phyloP scores from a whole-genome alignment of 2,113 vertebrate genomes.

The Cathartes aura region DNA sequence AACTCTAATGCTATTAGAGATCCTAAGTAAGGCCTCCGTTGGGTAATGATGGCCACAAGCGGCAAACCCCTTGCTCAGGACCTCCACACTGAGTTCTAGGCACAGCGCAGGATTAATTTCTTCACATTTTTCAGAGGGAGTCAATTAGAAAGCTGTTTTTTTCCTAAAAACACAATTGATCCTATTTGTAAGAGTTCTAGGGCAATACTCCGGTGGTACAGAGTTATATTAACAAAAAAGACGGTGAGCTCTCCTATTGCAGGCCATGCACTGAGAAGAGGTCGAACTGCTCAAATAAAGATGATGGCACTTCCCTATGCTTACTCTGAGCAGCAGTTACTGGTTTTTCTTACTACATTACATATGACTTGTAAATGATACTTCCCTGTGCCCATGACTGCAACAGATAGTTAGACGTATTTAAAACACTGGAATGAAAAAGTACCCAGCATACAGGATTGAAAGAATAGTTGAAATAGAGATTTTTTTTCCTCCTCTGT shows the following conservation, averaged over 20 bases:
- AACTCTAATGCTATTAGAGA: background rate
- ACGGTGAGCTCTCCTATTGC: background rate
- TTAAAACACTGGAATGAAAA: background rate
- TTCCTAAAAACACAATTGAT: background rate
- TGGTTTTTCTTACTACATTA: background rate
- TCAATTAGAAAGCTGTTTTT: background rate
- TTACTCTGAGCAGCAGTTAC: background rate
- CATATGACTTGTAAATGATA: background rate
- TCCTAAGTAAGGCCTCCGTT: rapidly evolving
- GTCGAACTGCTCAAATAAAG: background rate
- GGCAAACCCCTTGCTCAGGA: background rate
- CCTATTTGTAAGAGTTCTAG: background rate
- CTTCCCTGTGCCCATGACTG: background rate
- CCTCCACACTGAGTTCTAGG: background rate
- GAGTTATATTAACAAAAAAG: background rate
- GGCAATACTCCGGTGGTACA: rapidly evolving
- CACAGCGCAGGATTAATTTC: background rate
- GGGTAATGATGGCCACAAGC: background rate
- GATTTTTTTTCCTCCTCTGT: background rate
- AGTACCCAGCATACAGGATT: background rate
- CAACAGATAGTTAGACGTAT: background rate
- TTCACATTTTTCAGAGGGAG: background rate
- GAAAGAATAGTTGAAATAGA: background rate
- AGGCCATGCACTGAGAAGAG: background rate
- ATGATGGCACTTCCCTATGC: background rate